phyloP scores from a whole-genome alignment of 2,888 invertebrate genomes.

The Myathropa florea region DNA sequence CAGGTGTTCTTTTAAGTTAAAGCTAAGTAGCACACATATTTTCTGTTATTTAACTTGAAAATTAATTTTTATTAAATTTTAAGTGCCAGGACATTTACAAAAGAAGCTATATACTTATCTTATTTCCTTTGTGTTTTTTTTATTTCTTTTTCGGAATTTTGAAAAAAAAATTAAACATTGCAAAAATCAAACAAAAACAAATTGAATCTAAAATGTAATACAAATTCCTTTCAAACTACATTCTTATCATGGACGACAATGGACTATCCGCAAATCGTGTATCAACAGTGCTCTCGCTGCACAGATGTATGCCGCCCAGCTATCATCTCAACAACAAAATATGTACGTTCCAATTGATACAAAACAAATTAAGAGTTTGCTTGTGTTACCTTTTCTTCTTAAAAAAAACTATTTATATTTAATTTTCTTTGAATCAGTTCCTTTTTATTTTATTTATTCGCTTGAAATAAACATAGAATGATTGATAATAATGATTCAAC shows the following conservation, averaged over 20 bases:
- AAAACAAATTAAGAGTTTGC: slow-evolving; percentile 41
- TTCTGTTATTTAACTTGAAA: not conserved
- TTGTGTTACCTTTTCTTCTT: slow-evolving; percentile 49
- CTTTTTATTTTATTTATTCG: slow-evolving; percentile 54
- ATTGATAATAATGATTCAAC: slow-evolving; percentile 66
- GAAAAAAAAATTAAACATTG: not conserved
- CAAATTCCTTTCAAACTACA: slow-evolving; percentile 48
- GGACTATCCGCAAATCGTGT: slow-evolving; percentile 52
- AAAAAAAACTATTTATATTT: slow-evolving; percentile 42
- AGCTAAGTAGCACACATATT: not conserved
- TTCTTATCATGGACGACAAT: slow-evolving; percentile 52
- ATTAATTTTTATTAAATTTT: slow-evolving; percentile 56
- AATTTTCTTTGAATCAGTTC: slow-evolving; percentile 53
- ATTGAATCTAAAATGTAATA: slow-evolving; percentile 43
- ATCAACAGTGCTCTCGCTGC: slow-evolving; percentile 94
- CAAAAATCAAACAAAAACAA: slow-evolving; percentile 7
- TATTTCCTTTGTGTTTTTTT: slow-evolving; percentile 25
- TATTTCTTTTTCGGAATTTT: slow-evolving; percentile 50
- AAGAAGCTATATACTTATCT: slow-evolving; percentile 31
- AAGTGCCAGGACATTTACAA: slow-evolving; percentile 71
- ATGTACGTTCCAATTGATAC: slow-evolving; percentile 86
- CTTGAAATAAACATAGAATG: slow-evolving; percentile 30
- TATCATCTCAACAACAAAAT: slow-evolving; percentile 95
- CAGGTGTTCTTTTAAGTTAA: not conserved
- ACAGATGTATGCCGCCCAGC: slow-evolving; percentile 96